These are phyloP conservation scores for Myotis lucifugus DNA, from an alignment of 2,113 vertebrate species.

Conservation along the genomic window DNA sequence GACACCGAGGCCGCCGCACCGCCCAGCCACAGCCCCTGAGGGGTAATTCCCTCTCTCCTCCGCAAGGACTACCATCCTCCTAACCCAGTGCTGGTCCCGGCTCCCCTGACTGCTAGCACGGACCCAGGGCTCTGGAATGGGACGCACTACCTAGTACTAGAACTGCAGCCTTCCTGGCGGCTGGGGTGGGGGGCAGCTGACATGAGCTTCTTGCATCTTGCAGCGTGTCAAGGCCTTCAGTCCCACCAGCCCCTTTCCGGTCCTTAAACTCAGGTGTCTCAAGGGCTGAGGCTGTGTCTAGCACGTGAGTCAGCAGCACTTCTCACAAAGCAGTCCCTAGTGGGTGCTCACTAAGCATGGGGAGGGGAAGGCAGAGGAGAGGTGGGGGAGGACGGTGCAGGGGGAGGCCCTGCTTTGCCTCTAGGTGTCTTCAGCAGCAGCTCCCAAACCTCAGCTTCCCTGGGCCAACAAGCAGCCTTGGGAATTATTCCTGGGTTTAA, in stretches of 20 bases:
- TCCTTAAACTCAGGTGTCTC: neutral
- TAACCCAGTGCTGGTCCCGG: neutral
- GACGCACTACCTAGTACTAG: rapidly evolving
- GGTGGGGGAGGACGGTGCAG: rapidly evolving
- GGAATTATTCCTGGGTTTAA: neutral
- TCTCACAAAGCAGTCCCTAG: rapidly evolving
- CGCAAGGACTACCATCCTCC: neutral
- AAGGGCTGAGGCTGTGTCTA: neutral
- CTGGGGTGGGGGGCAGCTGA: neutral
- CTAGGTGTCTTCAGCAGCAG: neutral
- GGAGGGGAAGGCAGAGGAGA: neutral
- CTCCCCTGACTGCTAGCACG: neutral
- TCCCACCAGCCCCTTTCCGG: neutral
- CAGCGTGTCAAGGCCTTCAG: rapidly evolving
- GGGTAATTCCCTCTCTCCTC: neutral
- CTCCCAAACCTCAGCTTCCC: neutral
- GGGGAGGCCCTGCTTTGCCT: neutral
- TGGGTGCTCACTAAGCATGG: rapidly evolving
- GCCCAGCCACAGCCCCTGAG: neutral
- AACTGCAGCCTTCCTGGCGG: neutral
- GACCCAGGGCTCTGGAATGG: neutral
- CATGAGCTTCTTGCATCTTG: neutral
- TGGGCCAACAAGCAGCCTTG: rapidly evolving
- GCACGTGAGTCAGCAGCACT: rapidly evolving
- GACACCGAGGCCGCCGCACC: neutral